Evolutionary conservation across 1,140 invertebrate genomes (phyloP).

Genomic region (Nylanderia fulva): DNA sequence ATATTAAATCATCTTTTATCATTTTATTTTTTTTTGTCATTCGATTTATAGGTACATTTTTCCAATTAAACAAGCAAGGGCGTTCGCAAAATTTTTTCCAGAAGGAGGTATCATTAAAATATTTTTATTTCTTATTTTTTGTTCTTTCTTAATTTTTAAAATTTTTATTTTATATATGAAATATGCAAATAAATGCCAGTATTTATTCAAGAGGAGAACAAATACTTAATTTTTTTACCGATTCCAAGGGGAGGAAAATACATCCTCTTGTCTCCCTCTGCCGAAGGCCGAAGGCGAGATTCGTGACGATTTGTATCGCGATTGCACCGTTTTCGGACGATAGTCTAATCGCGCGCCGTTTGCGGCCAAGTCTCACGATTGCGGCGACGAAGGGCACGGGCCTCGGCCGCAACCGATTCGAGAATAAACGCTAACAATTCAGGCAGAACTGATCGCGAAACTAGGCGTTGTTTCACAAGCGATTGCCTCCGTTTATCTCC

Average conservation of each 20-base stretch:
- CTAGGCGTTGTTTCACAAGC: slow-evolving; percentile 60
- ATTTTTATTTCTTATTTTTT: too few relatives aligned
- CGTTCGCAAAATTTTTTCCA: too few relatives aligned
- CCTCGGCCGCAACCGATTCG: slow-evolving; percentile 32
- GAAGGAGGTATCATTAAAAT: too few relatives aligned
- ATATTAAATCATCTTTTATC: background rate
- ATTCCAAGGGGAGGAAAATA: too few relatives aligned
- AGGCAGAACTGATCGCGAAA: slow-evolving; percentile 65
- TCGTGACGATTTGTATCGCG: slow-evolving; percentile 15
- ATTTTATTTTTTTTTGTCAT: background rate
- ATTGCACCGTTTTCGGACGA: slow-evolving; percentile 53
- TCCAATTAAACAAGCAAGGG: too few relatives aligned
- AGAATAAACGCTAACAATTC: slow-evolving; percentile 62
- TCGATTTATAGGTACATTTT: too few relatives aligned
- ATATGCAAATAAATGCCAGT: too few relatives aligned
- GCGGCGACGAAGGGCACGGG: slow-evolving; percentile 43
- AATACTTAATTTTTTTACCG: too few relatives aligned
- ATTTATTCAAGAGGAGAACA: too few relatives aligned
- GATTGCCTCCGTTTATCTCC: slow-evolving; percentile 34
- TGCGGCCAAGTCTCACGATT: slow-evolving; percentile 26
- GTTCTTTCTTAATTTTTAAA: too few relatives aligned
- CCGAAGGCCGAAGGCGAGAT: slow-evolving; percentile 25
- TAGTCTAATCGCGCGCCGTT: slow-evolving; percentile 60
- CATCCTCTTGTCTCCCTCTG: too few relatives aligned
- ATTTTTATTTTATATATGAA: too few relatives aligned